Conservation (phyloP, 2,113 vertebrate genomes). For the Polypterus bichir region DNA sequence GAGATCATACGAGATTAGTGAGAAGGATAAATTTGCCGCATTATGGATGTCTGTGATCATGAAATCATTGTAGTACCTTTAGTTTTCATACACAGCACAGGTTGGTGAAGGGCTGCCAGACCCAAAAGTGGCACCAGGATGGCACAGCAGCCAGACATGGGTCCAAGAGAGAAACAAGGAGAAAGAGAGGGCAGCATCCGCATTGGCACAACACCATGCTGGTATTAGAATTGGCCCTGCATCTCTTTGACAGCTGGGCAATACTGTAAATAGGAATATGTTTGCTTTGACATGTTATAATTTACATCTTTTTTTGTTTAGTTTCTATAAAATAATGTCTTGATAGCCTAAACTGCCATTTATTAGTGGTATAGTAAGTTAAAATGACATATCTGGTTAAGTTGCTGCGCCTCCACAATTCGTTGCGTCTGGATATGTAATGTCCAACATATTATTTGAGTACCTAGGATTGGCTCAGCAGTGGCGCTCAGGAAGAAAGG, state of each 20-base stretch:
- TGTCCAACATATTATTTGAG: constrained; percentile 19
- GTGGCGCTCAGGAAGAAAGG: constrained; percentile 68
- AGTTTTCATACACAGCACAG: too few relatives aligned
- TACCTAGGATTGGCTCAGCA: constrained; percentile 52
- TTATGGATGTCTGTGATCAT: too few relatives aligned
- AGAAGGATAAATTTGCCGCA: too few relatives aligned
- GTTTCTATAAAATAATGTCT: not conserved
- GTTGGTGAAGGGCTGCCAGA: too few relatives aligned
- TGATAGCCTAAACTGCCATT: not conserved
- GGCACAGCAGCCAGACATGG: not conserved
- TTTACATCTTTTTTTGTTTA: not conserved
- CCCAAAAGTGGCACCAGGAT: too few relatives aligned
- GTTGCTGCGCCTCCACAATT: not conserved
- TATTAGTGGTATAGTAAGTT: not conserved
- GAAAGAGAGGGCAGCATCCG: not conserved
- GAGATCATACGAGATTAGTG: too few relatives aligned
- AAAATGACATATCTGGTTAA: not conserved
- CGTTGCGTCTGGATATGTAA: too few relatives aligned
- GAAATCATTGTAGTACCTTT: too few relatives aligned
- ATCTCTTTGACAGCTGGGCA: not conserved
- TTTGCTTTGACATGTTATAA: not conserved
- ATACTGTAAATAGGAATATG: not conserved
- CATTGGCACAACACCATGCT: not conserved
- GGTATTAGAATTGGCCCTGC: not conserved
- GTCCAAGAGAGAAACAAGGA: not conserved